Percentiles rank a stretch among this genome's conserved stretches.
These are phyloP conservation scores for Scyliorhinus canicula DNA, from an alignment of 2,797 vertebrate genomes.

Conservation along the genomic window DNA sequence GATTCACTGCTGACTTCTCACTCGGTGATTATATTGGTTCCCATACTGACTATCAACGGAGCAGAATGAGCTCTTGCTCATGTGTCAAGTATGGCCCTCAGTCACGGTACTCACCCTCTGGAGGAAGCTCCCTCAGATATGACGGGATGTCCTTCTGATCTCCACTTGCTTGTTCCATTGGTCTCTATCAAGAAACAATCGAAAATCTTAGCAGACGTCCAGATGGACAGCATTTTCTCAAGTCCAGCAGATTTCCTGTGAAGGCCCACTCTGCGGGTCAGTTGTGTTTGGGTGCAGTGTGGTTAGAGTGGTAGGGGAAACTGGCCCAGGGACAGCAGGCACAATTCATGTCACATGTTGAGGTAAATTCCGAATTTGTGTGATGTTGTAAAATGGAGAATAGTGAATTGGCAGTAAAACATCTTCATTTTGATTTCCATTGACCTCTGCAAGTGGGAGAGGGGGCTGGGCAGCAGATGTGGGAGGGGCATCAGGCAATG, in stretches of 20 bases:
- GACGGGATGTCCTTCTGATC: constrained; percentile 70
- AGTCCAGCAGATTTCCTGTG: not conserved
- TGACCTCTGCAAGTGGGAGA: not conserved
- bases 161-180: constrained; percentile 80
- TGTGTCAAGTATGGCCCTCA: constrained; percentile 4
- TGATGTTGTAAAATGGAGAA: not conserved
- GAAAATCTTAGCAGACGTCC: not conserved
- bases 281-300: not conserved
- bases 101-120: constrained; percentile 60
- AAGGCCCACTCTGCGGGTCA: not conserved
- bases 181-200: constrained; percentile 51
- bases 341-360: not conserved
- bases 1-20: not conserved
- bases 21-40: not conserved
- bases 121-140: constrained; percentile 72
- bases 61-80: not conserved
- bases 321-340: not conserved
- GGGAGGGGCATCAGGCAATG: no score
- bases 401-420: not conserved
- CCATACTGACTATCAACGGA: not conserved
- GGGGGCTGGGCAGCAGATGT: no score
- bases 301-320: not conserved
- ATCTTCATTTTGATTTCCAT: not conserved
- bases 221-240: not conserved
- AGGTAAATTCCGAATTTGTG: not conserved